phyloP scores from a whole-genome alignment of 2,113 vertebrate species.

The Anarrhichthys ocellatus region DNA sequence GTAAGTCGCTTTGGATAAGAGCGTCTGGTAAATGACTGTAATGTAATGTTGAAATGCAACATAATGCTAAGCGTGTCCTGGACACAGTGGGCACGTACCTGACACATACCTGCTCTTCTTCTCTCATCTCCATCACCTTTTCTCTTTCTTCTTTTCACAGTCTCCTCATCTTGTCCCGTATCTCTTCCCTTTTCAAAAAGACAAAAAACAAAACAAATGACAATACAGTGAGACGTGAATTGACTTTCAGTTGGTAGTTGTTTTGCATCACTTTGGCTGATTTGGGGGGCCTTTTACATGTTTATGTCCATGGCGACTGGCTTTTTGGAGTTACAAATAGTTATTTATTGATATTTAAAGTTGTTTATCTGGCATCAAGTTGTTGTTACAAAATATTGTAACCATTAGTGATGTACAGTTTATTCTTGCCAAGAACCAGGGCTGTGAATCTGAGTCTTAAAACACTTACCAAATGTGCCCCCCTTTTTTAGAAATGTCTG shows the following conservation, averaged over 20 bases:
- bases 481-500: background rate
- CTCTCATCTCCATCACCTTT: background rate
- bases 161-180: background rate
- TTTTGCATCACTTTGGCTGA: too few species aligned
- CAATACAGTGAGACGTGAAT: too few species aligned
- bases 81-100: background rate
- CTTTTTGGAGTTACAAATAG: background rate
- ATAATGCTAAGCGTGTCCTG: background rate
- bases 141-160: too few species aligned
- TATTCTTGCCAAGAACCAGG: background rate
- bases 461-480: background rate
- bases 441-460: background rate
- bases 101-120: background rate
- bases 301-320: background rate
- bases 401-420: background rate
- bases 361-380: background rate
- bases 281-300: background rate
- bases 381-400: too few species aligned
- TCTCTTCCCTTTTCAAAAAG: background rate
- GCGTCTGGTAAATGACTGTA: too few species aligned
- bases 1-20: too few species aligned
- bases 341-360: background rate
- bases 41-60: background rate
- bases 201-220: too few species aligned
- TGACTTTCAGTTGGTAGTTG: too few species aligned